Base-by-base conservation (phyloP, 2,113 vertebrate genomes). In the Ardeotis arabs region DNA sequence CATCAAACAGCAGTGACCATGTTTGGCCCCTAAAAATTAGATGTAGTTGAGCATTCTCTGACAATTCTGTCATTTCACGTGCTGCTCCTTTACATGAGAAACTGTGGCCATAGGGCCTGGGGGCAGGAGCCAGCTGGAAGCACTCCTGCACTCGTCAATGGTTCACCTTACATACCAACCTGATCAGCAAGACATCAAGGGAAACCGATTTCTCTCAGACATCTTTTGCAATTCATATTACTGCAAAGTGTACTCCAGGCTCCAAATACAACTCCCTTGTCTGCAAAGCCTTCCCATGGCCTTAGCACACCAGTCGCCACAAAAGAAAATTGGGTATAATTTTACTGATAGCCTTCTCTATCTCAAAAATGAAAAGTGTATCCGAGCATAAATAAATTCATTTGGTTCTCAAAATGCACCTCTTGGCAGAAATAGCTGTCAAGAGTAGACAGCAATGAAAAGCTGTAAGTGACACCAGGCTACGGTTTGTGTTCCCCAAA, bases 371-470 rank as follows among this genome's bases (percentile, higher is more conserved):
- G 41, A 44, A 44, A 44, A 44, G 41, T 44, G 41, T 44, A 14
- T 44, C 81, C 59, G 41, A 67, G 12, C 58, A 35, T n/a, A 44
- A 23, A 25, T 44, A 87, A 70, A 88, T 35, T 27, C 23, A 47
- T 72, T 79, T 76, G 13, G 22, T 73, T 87, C 68, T 89, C 45
- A 89, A 94, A 87, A 84, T 33, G 6, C 14, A 76, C 33, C 28
- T 89, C 64, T 76, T 52, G 41, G 33, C 39, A 89, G 68, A 84
- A 96, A 89, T 24, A 63, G 27, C 47, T 47, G 29, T 86, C 56
- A 86, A 64, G 56, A 90, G 50, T 14, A 93, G 75, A 85, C 23
- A 86, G 60, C 52, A 92, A n/a, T 37, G 31, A 84, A 92, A 90
- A 90, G 28, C 44, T 66, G 3, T 70, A 85, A 72, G 27, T 50